Conservation (phyloP, 2,113 vertebrate genomes). For the Microcebus murinus region DNA sequence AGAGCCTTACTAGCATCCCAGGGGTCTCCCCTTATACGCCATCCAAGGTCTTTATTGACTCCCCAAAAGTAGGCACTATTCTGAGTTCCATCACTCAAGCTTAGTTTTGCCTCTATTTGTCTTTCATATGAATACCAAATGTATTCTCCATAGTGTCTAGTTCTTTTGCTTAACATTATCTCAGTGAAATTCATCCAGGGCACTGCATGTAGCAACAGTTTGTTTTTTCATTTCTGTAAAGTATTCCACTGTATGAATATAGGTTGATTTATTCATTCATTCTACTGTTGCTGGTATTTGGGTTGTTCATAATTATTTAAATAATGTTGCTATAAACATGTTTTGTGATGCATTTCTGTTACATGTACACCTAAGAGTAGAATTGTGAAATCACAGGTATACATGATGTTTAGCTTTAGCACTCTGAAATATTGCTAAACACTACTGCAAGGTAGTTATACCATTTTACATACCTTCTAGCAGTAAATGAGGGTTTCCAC, state of each 20-base stretch:
- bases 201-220: neutral
- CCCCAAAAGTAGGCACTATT: neutral
- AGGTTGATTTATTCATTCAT: neutral
- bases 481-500: neutral
- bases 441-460: neutral
- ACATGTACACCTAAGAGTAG: neutral
- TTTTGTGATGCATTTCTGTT: neutral
- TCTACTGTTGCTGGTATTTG: neutral
- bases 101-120: neutral
- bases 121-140: slow-evolving; percentile 16
- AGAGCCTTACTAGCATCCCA: neutral
- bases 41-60: neutral
- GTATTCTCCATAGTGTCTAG: neutral
- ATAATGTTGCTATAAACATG: neutral
- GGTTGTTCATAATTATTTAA: neutral
- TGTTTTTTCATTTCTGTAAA: neutral
- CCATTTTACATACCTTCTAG: neutral
- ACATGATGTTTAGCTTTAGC: neutral
- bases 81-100: neutral
- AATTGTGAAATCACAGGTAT: neutral
- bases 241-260: neutral
- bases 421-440: neutral
- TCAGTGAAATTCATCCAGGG: neutral
- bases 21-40: neutral
- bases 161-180: slow-evolving; percentile 37